These are phyloP conservation scores for Psylliodes chrysocephalus DNA, from an alignment of 2,888 invertebrate genomes.

Conservation along the genomic window DNA sequence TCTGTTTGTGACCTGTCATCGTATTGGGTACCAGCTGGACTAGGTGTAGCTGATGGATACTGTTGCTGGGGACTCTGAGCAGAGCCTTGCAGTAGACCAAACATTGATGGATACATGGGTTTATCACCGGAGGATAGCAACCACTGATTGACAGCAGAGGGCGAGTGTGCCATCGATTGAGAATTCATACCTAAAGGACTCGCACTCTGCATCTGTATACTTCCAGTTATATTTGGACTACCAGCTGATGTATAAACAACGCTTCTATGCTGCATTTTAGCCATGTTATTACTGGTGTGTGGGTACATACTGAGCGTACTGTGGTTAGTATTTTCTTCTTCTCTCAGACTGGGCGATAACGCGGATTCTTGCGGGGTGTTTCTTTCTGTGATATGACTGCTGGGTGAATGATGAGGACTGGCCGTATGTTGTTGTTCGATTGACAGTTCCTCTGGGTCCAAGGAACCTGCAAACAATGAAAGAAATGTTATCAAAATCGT, in stretches of 20 bases:
- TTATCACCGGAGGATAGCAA: conserved; percentile 77
- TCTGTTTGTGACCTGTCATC: conserved; percentile 74
- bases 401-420: conserved; percentile 54
- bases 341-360: conserved; percentile 74
- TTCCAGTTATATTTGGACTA: conserved; percentile 65
- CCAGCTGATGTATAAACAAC: conserved; percentile 77
- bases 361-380: conserved; percentile 67
- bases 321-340: conserved; percentile 80
- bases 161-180: conserved; percentile 66
- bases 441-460: conserved; percentile 83
- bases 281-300: conserved; percentile 57
- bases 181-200: conserved; percentile 62
- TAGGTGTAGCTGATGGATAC: conserved; percentile 65
- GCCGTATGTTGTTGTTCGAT: conserved; percentile 69
- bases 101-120: conserved; percentile 73
- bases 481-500: conserved; percentile 1
- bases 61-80: conserved; percentile 70
- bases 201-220: conserved; percentile 61
- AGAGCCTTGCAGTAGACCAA: conserved; percentile 70
- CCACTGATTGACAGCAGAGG: conserved; percentile 75
- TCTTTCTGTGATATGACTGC: conserved; percentile 66
- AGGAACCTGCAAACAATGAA: conserved; percentile 72
- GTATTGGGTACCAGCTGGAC: conserved; percentile 70
- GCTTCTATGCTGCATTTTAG: conserved; percentile 62
- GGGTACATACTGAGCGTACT: conserved; percentile 72